phyloP scores from a whole-genome alignment of 92 coral and sea anemone genomes.

The Desmophyllum pertusum region DNA sequence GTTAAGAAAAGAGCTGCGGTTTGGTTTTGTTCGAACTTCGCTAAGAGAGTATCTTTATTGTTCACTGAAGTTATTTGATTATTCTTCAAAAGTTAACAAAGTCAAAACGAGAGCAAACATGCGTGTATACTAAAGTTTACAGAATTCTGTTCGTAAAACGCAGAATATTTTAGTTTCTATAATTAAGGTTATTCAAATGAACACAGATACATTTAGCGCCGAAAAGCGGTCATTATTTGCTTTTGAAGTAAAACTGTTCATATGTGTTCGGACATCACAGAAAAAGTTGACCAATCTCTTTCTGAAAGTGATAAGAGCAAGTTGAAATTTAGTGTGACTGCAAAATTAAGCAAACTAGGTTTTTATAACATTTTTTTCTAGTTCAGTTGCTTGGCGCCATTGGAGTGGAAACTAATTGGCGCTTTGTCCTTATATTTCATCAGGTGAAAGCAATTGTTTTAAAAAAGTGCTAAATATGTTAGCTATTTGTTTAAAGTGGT shows the following conservation, averaged over 20 bases:
- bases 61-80: background rate
- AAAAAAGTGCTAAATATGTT: background rate
- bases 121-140: background rate
- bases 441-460: background rate
- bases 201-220: too few species aligned
- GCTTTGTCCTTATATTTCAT: background rate
- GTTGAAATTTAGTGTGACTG: too few species aligned
- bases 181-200: background rate
- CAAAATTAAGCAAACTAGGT: too few species aligned
- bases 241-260: too few species aligned
- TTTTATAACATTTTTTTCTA: too few species aligned
- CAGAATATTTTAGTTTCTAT: background rate
- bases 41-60: background rate
- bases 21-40: slow-evolving; percentile 10
- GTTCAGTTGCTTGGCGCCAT: background rate
- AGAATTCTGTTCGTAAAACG: background rate
- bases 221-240: too few species aligned
- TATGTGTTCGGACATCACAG: too few species aligned
- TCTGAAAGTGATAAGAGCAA: too few species aligned
- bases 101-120: background rate
- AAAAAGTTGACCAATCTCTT: too few species aligned
- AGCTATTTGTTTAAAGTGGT: slow-evolving; percentile 1
- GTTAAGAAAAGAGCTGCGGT: background rate
- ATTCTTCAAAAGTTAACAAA: background rate
- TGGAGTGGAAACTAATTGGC: background rate